Evolutionary conservation across 2,797 vertebrate species (phyloP).

Genomic region (Ptychobarbus kaznakovi): DNA sequence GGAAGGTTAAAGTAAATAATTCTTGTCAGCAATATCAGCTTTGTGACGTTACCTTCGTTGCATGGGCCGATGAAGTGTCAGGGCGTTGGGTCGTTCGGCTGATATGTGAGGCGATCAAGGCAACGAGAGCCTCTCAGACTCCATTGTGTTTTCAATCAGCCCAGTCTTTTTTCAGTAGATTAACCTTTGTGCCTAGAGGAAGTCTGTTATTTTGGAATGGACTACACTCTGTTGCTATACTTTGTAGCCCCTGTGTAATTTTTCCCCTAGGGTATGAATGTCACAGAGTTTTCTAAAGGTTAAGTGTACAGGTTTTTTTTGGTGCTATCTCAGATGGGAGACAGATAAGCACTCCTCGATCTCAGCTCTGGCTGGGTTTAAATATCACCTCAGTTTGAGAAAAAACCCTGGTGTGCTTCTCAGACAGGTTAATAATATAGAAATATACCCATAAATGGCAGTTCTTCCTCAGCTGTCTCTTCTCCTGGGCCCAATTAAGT

Average conservation of each 20-base stretch:
- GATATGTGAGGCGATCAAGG: slow-evolving; percentile 44
- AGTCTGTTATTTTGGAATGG: slow-evolving; percentile 42
- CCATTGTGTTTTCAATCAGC: slow-evolving; percentile 24
- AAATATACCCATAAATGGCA: slow-evolving; percentile 12
- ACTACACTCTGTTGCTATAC: background rate
- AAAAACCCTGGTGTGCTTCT: background rate
- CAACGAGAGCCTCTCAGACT: slow-evolving; percentile 9
- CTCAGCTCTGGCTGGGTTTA: slow-evolving; percentile 21
- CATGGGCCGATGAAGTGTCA: slow-evolving; percentile 28
- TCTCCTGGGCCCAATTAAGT: slow-evolving; percentile 46
- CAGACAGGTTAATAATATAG: slow-evolving; percentile 6
- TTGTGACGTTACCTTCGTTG: slow-evolving; percentile 5
- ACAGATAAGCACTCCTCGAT: slow-evolving; percentile 37
- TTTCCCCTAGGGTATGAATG: slow-evolving; percentile 26
- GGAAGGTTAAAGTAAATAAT: slow-evolving; percentile 27
- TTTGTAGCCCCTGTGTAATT: slow-evolving; percentile 17
- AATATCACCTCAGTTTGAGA: slow-evolving; percentile 23
- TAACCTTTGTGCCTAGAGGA: slow-evolving; percentile 33
- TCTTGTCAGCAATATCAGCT: slow-evolving; percentile 17
- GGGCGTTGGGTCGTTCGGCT: background rate
- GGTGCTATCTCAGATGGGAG: slow-evolving; percentile 19
- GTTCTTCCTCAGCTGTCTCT: slow-evolving; percentile 5
- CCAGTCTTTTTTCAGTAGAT: slow-evolving; percentile 3
- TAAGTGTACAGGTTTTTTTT: slow-evolving; percentile 25
- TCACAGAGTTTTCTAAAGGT: slow-evolving; percentile 52